phyloP scores from a whole-genome alignment of 2,113 vertebrate genomes.

The Anthoscopus minutus region DNA sequence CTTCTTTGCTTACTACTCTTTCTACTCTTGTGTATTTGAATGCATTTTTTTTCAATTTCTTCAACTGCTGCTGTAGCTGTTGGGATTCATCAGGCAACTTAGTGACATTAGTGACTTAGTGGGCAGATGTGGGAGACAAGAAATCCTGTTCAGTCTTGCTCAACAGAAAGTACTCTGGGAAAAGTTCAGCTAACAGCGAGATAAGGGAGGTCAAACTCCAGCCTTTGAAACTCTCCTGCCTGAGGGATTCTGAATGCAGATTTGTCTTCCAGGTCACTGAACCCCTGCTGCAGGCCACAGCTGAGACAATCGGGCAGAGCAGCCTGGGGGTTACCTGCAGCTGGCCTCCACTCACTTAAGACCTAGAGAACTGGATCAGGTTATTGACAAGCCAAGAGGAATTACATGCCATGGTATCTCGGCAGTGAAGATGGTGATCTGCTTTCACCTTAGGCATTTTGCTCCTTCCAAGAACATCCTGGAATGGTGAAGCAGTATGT shows the following conservation, averaged over 20 bases:
- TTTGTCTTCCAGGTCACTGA: neutral
- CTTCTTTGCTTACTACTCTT: neutral
- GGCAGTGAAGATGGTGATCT: neutral
- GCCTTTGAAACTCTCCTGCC: neutral
- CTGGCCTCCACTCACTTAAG: neutral
- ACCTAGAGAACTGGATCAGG: neutral
- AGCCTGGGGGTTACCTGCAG: neutral
- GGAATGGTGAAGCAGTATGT: neutral
- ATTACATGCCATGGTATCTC: neutral
- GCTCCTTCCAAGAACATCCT: neutral
- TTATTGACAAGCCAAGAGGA: neutral
- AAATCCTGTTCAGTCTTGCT: neutral
- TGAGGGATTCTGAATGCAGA: neutral
- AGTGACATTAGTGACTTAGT: neutral
- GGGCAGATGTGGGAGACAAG: neutral
- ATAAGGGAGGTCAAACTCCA: neutral
- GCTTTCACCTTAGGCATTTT: neutral
- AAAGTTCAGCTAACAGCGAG: neutral
- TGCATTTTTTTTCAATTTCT: neutral
- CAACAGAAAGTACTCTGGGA: neutral
- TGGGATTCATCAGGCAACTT: neutral
- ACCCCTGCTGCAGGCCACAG: rapidly evolving
- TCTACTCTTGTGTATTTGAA: neutral
- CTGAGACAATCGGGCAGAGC: neutral
- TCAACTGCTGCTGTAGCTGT: neutral